phyloP scores from a whole-genome alignment of 30 jellyfish, hydroid and myxozoan species.

The Clytia hemisphaerica region DNA sequence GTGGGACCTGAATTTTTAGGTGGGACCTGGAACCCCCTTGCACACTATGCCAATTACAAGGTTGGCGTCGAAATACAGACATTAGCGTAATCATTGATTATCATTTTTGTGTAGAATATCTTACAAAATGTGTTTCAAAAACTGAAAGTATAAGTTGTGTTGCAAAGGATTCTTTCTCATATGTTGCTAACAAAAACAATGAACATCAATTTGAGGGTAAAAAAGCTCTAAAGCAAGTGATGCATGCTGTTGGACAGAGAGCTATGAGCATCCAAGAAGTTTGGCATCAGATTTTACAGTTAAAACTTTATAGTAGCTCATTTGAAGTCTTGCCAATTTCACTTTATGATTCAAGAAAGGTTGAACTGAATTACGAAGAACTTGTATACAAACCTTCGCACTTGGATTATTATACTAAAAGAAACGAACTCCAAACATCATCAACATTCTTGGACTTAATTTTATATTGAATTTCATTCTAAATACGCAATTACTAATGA shows the following conservation, averaged over 20 bases:
- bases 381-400: conserved; percentile 8
- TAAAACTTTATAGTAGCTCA: conserved; percentile 38
- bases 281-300: conserved; percentile 39
- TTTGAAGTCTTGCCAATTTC: conserved; percentile 26
- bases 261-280: conserved; percentile 60
- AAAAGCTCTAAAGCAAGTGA: conserved; percentile 25
- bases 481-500: conserved; percentile 19
- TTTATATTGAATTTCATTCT: conserved; percentile 26
- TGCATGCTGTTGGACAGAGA: conserved; percentile 54
- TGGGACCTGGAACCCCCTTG: too few species aligned
- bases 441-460: not conserved
- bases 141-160: conserved; percentile 7
- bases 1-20: too few species aligned
- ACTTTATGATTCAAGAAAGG: conserved; percentile 30
- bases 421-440: not conserved
- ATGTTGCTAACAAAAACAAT: not conserved
- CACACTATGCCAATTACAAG: too few species aligned
- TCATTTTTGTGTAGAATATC: conserved; percentile 33
- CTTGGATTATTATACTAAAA: conserved; percentile 19
- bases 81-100: conserved; percentile 6
- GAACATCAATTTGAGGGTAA: conserved; percentile 7
- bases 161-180: conserved; percentile 16
- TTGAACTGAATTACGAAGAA: conserved; percentile 22
- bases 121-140: conserved; percentile 39
- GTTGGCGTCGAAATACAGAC: conserved; percentile 28